These are phyloP conservation scores for Hiodon tergisus DNA, from an alignment of 2,113 vertebrate genomes.

Conservation along the genomic window DNA sequence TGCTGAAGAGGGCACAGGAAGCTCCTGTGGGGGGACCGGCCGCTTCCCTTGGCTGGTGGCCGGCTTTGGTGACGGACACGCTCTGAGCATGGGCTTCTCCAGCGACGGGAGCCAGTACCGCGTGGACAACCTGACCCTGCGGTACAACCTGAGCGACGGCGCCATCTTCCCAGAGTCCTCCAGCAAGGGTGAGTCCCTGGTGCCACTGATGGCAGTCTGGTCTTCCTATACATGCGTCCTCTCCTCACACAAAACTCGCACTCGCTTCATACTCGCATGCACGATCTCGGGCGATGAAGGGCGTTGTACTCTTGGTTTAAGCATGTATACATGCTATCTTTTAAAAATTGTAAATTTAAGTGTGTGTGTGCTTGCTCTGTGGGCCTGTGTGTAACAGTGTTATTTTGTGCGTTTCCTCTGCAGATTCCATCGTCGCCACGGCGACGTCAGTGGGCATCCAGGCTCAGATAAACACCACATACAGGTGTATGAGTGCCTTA, in stretches of 20 bases:
- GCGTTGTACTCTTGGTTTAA: neutral
- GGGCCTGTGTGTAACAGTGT: neutral
- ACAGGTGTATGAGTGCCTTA: slow-evolving; percentile 63
- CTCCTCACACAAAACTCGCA: too few species aligned
- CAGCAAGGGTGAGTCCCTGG: slow-evolving; percentile 59
- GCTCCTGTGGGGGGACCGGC: slow-evolving; percentile 60
- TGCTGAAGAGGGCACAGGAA: slow-evolving; percentile 54
- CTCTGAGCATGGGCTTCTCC: slow-evolving; percentile 67
- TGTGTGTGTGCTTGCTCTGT: too few species aligned
- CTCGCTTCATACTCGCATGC: too few species aligned
- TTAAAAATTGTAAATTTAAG: neutral
- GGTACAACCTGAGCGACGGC: slow-evolving; percentile 76
- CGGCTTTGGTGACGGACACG: slow-evolving; percentile 66
- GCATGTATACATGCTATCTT: neutral
- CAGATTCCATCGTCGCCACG: slow-evolving; percentile 46
- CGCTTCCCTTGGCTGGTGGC: slow-evolving; percentile 53
- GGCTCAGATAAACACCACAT: slow-evolving; percentile 70
- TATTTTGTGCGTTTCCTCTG: neutral
- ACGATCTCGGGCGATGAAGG: too few species aligned
- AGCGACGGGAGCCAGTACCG: slow-evolving; percentile 54
- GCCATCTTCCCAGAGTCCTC: slow-evolving; percentile 64
- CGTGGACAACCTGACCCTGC: slow-evolving; percentile 62
- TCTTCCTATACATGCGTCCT: neutral
- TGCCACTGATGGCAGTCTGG: neutral
- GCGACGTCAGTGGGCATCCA: slow-evolving; percentile 51